These are phyloP conservation scores for Propithecus perrieri DNA, from an alignment of 2,797 vertebrate genomes.

Conservation along the genomic window DNA sequence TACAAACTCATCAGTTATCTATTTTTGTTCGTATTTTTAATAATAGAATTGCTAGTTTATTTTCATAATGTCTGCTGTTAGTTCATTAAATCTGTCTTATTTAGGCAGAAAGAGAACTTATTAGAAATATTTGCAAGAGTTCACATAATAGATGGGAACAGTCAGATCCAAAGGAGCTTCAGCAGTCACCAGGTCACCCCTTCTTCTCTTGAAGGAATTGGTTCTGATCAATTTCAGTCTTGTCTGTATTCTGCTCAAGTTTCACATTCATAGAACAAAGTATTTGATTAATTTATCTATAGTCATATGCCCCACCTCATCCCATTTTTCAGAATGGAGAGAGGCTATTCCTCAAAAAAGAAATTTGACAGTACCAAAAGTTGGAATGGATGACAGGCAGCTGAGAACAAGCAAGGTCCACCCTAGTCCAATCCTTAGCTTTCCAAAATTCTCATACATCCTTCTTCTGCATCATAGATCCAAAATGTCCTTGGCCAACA, in stretches of 20 bases:
- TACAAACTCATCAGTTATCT: background rate
- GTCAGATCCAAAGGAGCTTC: background rate
- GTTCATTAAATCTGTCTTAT: background rate
- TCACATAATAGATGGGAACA: background rate
- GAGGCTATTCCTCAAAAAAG: background rate
- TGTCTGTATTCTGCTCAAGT: background rate
- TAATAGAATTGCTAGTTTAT: background rate
- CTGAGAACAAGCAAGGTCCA: background rate
- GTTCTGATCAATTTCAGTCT: background rate
- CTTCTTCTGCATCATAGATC: background rate
- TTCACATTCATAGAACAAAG: background rate
- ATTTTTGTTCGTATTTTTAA: background rate
- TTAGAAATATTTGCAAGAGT: background rate
- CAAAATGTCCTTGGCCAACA: background rate
- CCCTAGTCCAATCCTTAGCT: background rate
- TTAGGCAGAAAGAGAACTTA: background rate
- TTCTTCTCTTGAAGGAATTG: background rate
- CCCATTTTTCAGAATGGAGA: slow-evolving; percentile 12
- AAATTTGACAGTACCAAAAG: background rate
- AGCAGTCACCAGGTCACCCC: background rate
- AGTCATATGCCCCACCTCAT: background rate
- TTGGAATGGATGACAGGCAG: background rate
- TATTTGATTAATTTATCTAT: background rate
- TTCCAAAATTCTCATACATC: no score
- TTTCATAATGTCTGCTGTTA: background rate